Evolutionary conservation across 2,888 invertebrate genomes (phyloP).

Genomic region (Thymelicus lineola): DNA sequence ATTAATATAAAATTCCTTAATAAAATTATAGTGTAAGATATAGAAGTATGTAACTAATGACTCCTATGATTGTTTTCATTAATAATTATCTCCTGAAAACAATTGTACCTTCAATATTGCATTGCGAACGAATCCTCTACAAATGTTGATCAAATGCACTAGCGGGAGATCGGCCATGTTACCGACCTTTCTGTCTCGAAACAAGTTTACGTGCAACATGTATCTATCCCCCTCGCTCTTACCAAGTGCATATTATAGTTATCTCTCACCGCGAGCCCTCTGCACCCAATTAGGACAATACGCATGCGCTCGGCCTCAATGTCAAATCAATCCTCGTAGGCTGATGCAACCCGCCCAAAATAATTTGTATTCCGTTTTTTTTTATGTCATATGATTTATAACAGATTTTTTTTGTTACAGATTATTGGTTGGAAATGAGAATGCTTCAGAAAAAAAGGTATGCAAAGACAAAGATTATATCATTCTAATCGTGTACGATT

Average conservation of each 20-base stretch:
- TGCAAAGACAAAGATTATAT: conserved; percentile 14
- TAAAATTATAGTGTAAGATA: too few species aligned
- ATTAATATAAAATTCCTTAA: too few species aligned
- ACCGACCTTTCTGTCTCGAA: conserved; percentile 57
- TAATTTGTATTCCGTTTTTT: conserved; percentile 43
- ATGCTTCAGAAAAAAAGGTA: conserved; percentile 15
- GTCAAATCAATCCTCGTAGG: conserved; percentile 84
- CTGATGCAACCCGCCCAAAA: conserved; percentile 72
- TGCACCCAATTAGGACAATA: conserved; percentile 76
- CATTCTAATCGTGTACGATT: too few species aligned
- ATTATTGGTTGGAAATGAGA: conserved; percentile 1
- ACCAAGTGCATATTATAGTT: conserved; percentile 50
- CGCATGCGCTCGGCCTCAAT: conserved; percentile 83
- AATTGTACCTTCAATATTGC: conserved; percentile 17
- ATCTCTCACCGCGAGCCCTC: conserved; percentile 59
- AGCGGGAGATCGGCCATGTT: conserved; percentile 80
- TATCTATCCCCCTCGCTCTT: conserved; percentile 55
- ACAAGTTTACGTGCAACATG: conserved; percentile 55
- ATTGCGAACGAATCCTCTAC: neutral
- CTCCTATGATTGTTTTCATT: neutral
- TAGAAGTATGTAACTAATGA: too few species aligned
- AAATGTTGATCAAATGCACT: conserved; percentile 59
- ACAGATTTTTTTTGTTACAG: conserved; percentile 40
- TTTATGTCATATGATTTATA: conserved; percentile 18
- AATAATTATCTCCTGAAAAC: neutral